Evolutionary conservation across 2,888 invertebrate species (phyloP).

Genomic region (Plagodis dolabraria): DNA sequence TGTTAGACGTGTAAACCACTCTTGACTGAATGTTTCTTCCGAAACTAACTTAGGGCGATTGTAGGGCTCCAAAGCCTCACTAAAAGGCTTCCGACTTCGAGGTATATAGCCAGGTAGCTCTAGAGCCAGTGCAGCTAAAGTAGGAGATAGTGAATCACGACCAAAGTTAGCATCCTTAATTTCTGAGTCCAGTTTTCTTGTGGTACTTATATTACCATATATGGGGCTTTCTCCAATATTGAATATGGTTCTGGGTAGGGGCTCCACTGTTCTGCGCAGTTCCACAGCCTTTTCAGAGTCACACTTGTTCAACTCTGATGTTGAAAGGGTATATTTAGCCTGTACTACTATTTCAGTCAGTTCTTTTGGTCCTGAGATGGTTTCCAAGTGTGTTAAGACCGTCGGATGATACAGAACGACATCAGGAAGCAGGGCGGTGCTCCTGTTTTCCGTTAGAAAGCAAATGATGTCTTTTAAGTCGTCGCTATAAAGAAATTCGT

Average conservation of each 20-base stretch:
- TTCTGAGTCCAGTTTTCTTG: conserved; percentile 43
- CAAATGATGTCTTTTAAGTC: conserved; percentile 67
- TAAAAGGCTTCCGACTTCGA: conserved; percentile 64
- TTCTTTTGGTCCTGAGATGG: conserved; percentile 46
- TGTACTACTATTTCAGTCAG: conserved; percentile 61
- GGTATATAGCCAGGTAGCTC: conserved; percentile 80
- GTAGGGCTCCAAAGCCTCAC: conserved; percentile 54
- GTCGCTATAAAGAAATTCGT: conserved; percentile 65
- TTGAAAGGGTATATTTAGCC: conserved; percentile 40
- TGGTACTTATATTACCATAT: conserved; percentile 67
- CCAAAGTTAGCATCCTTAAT: conserved; percentile 45
- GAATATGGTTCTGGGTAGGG: conserved; percentile 60
- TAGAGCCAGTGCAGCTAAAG: conserved; percentile 73
- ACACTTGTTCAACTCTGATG: conserved; percentile 69
- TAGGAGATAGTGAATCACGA: conserved; percentile 67
- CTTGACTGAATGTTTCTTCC: conserved; percentile 81
- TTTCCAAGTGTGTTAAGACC: conserved; percentile 72
- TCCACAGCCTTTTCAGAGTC: conserved; percentile 77
- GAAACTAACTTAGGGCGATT: conserved; percentile 78
- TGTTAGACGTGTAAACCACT: conserved; percentile 84
- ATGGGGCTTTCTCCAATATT: conserved; percentile 64
- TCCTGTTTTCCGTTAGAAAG: conserved; percentile 66
- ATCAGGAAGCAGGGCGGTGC: conserved; percentile 62
- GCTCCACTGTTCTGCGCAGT: conserved; percentile 58
- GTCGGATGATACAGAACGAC: conserved; percentile 78